Percentiles rank a stretch among this genome's conserved stretches.
phyloP scores from a whole-genome alignment of 2,888 invertebrate genomes.

The Psylliodes chrysocephalus region DNA sequence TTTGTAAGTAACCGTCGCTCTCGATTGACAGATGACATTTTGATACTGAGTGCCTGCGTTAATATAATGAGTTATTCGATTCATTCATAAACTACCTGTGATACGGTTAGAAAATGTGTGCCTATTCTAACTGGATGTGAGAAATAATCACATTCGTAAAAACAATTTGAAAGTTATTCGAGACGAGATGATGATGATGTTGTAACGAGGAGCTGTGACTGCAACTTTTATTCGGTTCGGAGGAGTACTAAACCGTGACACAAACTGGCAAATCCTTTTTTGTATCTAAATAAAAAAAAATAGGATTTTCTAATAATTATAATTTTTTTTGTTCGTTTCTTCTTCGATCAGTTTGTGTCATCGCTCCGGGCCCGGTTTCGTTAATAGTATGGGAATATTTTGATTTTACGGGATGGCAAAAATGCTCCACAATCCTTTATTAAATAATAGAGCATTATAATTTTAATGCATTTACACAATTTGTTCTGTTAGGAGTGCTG shows the following conservation, averaged over 20 bases:
- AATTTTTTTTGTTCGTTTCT: background rate
- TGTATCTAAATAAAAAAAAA: no score
- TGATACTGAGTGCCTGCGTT: background rate
- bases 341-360: slow-evolving; percentile 11
- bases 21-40: no score
- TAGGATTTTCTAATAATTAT: no score
- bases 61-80: slow-evolving; percentile 27
- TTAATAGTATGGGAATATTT: slow-evolving; percentile 38
- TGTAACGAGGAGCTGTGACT: slow-evolving; percentile 62
- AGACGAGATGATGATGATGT: no score
- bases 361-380: slow-evolving; percentile 28
- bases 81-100: slow-evolving; percentile 51
- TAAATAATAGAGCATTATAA: slow-evolving; percentile 52
- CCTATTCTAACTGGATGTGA: slow-evolving; percentile 60
- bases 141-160: slow-evolving; percentile 50
- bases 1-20: no score
- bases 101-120: slow-evolving; percentile 60
- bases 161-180: slow-evolving; percentile 45
- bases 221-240: slow-evolving; percentile 55
- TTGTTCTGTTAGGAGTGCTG: slow-evolving; percentile 56
- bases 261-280: slow-evolving; percentile 5
- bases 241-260: slow-evolving; percentile 9
- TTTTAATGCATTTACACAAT: slow-evolving; percentile 61
- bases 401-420: slow-evolving; percentile 58
- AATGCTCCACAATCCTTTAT: slow-evolving; percentile 58